Base-by-base conservation (phyloP, 2,113 vertebrate genomes). In the Cinclus cinclus region DNA sequence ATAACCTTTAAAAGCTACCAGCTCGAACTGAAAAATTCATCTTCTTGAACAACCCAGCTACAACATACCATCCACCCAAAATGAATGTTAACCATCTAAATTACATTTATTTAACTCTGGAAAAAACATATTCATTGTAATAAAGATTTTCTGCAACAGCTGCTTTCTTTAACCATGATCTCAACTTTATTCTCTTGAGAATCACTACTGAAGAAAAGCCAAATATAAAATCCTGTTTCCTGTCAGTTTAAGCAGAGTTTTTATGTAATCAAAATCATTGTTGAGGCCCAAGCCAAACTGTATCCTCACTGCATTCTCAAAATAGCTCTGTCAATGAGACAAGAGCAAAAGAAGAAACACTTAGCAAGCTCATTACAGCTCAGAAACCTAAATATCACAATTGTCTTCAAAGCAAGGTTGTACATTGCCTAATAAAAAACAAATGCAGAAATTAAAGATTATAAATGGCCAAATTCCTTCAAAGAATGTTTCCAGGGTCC, bases 101-200 rank as follows among this genome's bases (percentile, higher is more conserved):
- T 95, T 92, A 85, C 70, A 95, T 78, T 95, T 84, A 96, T 94
- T 96, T 91, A 93, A 90, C 82, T 93, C 89, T 94, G 94, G 82
- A 97, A 96, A 97, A 83, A 95, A 84, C 52, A 53, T 49, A 91
- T 71, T 83, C 86, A 95, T 79, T 92, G 58, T 80, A 96, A 82
- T 92, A 89, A 92, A 96, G 84, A 96, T 97, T 98, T 97, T 97
- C 95, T 31, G 18, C 63, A 97, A 92, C 97, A 97, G 97, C 96
- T 97, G 97, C 88, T 97, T 97, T 97, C 95, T 91, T 95, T 97
- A 97, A 96, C 94, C 93, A 94, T 95, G 90, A 97, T 94, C 93
- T 97, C 95, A 97, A 96, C 91, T 96, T 93, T 76, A 90, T 93
- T 94, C 95, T 97, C 95, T 83, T 76, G 97, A 95, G 94, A 97